phyloP scores from a whole-genome alignment of 1,140 invertebrate species.

The Drosophila fuyamai region DNA sequence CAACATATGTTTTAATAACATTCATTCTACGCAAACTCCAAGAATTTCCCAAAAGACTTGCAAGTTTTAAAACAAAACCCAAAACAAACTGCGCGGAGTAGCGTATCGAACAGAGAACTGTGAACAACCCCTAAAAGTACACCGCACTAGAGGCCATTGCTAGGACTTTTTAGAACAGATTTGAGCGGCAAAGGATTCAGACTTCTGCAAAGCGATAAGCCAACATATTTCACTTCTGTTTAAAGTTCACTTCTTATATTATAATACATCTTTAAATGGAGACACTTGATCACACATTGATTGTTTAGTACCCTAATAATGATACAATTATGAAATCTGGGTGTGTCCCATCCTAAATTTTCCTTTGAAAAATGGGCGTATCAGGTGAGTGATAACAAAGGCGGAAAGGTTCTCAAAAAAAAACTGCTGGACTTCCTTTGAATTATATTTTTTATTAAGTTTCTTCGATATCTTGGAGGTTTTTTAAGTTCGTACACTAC shows the following conservation, averaged over 20 bases:
- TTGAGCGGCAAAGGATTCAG: constrained; percentile 46
- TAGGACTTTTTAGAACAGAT: constrained; percentile 42
- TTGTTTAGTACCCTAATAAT: not conserved
- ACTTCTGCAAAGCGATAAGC: constrained; percentile 18
- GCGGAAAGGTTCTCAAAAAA: not conserved
- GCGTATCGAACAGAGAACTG: not conserved
- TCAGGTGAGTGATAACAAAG: constrained; percentile 56
- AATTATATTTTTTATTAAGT: not conserved
- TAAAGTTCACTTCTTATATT: too few relatives aligned
- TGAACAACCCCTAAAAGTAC: constrained; percentile 70
- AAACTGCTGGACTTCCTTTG: not conserved
- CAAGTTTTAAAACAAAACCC: constrained; percentile 63
- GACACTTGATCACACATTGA: not conserved
- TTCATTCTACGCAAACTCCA: constrained; percentile 64
- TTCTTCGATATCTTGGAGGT: not conserved
- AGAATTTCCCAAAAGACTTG: constrained; percentile 55
- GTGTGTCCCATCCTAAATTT: constrained; percentile 32
- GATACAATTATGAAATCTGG: constrained; percentile 6
- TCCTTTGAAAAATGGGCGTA: constrained; percentile 55
- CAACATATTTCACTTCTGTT: not conserved
- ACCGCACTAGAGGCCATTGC: constrained; percentile 38
- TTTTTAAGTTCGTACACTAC: not conserved
- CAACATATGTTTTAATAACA: constrained; percentile 46
- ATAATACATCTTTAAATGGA: not conserved
- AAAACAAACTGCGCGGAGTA: constrained; percentile 49